phyloP scores from a whole-genome alignment of 2,888 invertebrate genomes.

The Ephialtes manifestator region DNA sequence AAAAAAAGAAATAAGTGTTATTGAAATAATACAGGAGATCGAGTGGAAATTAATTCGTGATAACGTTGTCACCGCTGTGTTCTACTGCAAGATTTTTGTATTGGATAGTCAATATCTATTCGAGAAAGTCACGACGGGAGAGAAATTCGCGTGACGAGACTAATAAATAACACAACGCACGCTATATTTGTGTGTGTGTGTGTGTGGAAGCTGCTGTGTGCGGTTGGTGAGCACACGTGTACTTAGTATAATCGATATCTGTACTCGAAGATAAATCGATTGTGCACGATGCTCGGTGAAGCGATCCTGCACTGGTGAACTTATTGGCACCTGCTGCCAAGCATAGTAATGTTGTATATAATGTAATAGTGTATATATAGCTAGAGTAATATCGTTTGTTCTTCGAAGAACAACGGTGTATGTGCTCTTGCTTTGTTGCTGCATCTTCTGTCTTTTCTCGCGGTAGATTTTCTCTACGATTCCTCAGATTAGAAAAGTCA shows the following conservation, averaged over 20 bases:
- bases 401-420: background rate
- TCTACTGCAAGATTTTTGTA: background rate
- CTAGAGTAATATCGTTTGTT: conserved; percentile 4
- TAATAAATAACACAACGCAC: conserved; percentile 6
- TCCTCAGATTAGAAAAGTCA: background rate
- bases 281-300: conserved; percentile 26
- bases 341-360: background rate
- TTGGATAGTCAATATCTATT: background rate
- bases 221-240: conserved; percentile 22
- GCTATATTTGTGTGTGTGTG: background rate
- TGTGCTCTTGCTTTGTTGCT: background rate
- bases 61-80: background rate
- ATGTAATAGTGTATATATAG: background rate
- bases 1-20: too few species aligned
- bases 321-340: conserved; percentile 40
- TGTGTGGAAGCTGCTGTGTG: background rate
- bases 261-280: conserved; percentile 41
- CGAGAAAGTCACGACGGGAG: background rate
- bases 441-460: background rate
- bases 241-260: conserved; percentile 56
- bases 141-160: conserved; percentile 14
- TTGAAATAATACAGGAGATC: background rate
- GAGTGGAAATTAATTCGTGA: background rate
- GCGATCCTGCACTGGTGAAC: conserved; percentile 2
- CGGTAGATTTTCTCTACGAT: background rate